phyloP scores from a whole-genome alignment of 2,888 invertebrate genomes.

The Drosophila neotestacea region DNA sequence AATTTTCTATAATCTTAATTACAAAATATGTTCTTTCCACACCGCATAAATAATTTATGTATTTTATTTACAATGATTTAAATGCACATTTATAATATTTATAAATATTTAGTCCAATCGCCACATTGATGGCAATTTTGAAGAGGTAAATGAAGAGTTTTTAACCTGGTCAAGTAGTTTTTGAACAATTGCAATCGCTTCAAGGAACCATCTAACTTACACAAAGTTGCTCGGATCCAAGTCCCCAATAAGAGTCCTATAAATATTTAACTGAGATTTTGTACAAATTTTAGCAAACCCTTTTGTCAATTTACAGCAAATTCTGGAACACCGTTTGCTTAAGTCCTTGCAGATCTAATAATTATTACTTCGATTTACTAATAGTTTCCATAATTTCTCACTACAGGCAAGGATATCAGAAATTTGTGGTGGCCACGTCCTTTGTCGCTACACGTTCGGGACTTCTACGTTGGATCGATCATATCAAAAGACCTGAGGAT shows the following conservation, averaged over 20 bases:
- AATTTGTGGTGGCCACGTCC: slow-evolving; percentile 93
- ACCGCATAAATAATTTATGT: slow-evolving; percentile 40
- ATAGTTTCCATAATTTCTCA: slow-evolving; percentile 26
- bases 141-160: slow-evolving; percentile 91
- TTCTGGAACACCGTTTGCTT: slow-evolving; percentile 16
- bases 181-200: slow-evolving; percentile 43
- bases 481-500: slow-evolving; percentile 87
- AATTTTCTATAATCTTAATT: slow-evolving; percentile 41
- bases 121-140: slow-evolving; percentile 97
- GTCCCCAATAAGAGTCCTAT: slow-evolving; percentile 10
- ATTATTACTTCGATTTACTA: slow-evolving; percentile 10
- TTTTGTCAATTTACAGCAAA: slow-evolving; percentile 1
- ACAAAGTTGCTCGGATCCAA: slow-evolving; percentile 47
- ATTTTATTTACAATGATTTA: slow-evolving; percentile 51
- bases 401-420: slow-evolving; percentile 93
- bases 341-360: background rate
- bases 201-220: slow-evolving; percentile 22
- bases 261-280: background rate
- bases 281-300: background rate
- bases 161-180: slow-evolving; percentile 56
- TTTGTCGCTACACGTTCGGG: slow-evolving; percentile 97
- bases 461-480: slow-evolving; percentile 94
- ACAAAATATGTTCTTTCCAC: slow-evolving; percentile 43
- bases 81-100: slow-evolving; percentile 44
- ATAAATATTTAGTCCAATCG: slow-evolving; percentile 91